Evolutionary conservation across 2,113 vertebrate genomes (phyloP), one percentile per base, ranked within the genome.

Genomic region (Mirza zaza): DNA sequence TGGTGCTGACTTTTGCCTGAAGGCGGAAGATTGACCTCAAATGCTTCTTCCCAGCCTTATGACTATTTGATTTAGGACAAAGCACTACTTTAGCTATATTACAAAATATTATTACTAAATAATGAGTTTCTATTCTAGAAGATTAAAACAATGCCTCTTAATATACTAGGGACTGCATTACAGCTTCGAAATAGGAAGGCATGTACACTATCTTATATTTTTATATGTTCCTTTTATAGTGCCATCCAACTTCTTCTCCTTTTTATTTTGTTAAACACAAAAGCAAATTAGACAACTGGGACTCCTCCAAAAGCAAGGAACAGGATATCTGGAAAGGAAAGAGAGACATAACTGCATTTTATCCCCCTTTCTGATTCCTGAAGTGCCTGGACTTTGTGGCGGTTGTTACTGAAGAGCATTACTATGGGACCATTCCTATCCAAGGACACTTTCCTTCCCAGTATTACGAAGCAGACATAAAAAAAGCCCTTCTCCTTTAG

Each of bases 71-170:
- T 96, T 97, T 92, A 93, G 59, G 63, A 82, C 20, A 67, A 79
- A 96, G 15, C 18, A 93, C 48, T 87, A 89, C 48, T 84, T 91
- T 59, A 90, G 81, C 48, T 91, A 36, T 67, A 95, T 97, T 93
- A 95, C 55, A 92, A 94, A 97, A 96, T 97, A 88, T 92, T 96
- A 91, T 97, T 95, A 95, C 81, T 93, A 95, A 97, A 90, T 80
- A 97, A 95, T 93, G 91, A 97, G 86, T 50, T 95, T 96, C 87
- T 93, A 65, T 89, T 82, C 68, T 89, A 67, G 75, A 91, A 96
- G 83, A 94, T 98, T 97, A 96, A 97, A 98, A 93, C 91, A 97
- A 95, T 97, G 83, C 75, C 86, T 98, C 71, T 97, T 95, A 92
- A 67, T 92, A 50, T 92, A 94, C 89, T 90, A 65, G 45, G 68